Evolutionary conservation across 2,888 invertebrate genomes (phyloP), one percentile per base, ranked within the genome.

Genomic region (Brachypalpus laphriformis): DNA sequence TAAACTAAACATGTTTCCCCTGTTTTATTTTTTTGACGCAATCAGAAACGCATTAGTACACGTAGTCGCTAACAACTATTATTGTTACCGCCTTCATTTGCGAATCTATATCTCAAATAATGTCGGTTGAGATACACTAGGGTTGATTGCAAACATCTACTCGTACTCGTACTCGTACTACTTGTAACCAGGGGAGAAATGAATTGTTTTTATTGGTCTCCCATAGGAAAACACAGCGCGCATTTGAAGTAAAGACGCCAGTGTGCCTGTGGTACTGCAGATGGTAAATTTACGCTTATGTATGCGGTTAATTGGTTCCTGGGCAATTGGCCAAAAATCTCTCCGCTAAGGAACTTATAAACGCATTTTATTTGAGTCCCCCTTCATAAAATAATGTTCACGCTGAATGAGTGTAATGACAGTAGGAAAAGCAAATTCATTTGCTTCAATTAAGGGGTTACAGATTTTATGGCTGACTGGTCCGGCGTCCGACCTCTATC

Each of bases 181-280:
- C 54, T 81, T 37, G 34, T 25, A 34, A 22, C 28, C 61, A 61
- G 56, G 81, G 85, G 81, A 71, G 72, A 40, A 76, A 63, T 85
- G 66, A 78, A 82, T 82, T 77, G 82, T 82, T 82, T 82, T 82
- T 78, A 77, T 82, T 72, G 66, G 72, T 72, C 71, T 82, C 82
- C 71, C 77, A 77, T 72, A 82, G 77, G 82, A 68, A 77, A 76
- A 78, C 72, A 77, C n/a, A 74, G 47, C 5, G 5, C 28, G 28
- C 20, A 77, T 51, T 80, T 51, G 47, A 75, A 65, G 70, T 63
- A 66, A 63, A 71, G 75, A 51, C 75, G 68, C 74, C 77, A 72
- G 72, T 57, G 37, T 63, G 70, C 66, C 71, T n/a, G n/a, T n/a
- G 81, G 61, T 66, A 65, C 47, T 81, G 54, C 81, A 71, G 75